phyloP scores from a whole-genome alignment of 1,140 invertebrate genomes.

The Drosophila rufa region DNA sequence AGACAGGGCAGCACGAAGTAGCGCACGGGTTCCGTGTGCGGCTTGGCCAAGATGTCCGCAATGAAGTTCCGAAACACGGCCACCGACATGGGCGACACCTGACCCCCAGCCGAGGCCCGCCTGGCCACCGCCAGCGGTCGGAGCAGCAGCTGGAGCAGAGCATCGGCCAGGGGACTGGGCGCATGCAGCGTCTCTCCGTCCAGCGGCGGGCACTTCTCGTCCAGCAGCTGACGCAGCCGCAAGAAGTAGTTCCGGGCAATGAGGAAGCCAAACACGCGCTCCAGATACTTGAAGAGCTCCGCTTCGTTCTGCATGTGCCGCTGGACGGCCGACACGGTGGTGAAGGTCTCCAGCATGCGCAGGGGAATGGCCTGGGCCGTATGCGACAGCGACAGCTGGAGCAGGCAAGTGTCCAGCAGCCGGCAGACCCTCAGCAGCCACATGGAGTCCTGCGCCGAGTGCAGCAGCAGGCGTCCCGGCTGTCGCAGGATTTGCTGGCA shows the following conservation, averaged over 20 bases:
- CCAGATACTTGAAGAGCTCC: slow-evolving; percentile 84
- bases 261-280: slow-evolving; percentile 81
- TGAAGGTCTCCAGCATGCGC: slow-evolving; percentile 92
- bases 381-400: slow-evolving; percentile 66
- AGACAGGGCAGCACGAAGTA: slow-evolving; percentile 87
- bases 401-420: slow-evolving; percentile 70
- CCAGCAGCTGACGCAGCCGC: slow-evolving; percentile 89
- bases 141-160: slow-evolving; percentile 91
- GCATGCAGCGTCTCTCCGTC: slow-evolving; percentile 89
- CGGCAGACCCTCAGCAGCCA: slow-evolving; percentile 77
- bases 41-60: slow-evolving; percentile 86
- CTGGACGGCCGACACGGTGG: slow-evolving; percentile 87
- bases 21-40: slow-evolving; percentile 87
- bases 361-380: slow-evolving; percentile 90
- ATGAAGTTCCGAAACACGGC: slow-evolving; percentile 84
- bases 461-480: slow-evolving; percentile 63
- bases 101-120: slow-evolving; percentile 16
- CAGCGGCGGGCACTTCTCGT: slow-evolving; percentile 90
- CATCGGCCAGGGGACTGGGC: slow-evolving; percentile 91
- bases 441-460: slow-evolving; percentile 59
- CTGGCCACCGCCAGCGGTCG: slow-evolving; percentile 87
- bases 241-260: slow-evolving; percentile 89
- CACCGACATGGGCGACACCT: slow-evolving; percentile 32
- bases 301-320: slow-evolving; percentile 86
- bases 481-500: slow-evolving; percentile 77